Base-by-base conservation (phyloP, 1,140 invertebrate genomes). In the Pseudomyrmex concolor region DNA sequence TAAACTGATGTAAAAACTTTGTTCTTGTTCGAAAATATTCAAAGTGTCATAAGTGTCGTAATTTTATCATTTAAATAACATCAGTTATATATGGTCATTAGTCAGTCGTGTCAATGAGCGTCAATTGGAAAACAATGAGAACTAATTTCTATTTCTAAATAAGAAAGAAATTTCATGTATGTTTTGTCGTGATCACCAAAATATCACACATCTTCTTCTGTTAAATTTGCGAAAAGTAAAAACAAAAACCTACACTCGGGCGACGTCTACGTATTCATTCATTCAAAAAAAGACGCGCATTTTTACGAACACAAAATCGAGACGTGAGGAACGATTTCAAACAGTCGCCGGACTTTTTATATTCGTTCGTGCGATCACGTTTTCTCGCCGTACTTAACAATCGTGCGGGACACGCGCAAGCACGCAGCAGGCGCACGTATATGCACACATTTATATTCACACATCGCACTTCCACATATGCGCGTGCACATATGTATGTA, bases 391-490 rank as follows among this genome's bases (percentile, higher is more conserved):
- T 48, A 59, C 34, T 34, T 34, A 7, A 34, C 54, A 8, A 15
- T 80, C 19, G 17, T 55, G 72, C 19, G 54, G 55, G 34, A 80
- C 43, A 59, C 43, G n/a, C 54, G 12, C 45, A 51, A 4, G 34
- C 22, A 81, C 55, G 48, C 45, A 43, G 45, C 45, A 68, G 13
- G 64, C 34, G 34, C 34, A 7, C 34, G 34, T 34, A 34, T 34
- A 34, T 7, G 34, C 34, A 72, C 25, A 68, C 7, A 19, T 17
- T 67, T 19, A 50, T 15, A 59, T 12, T n/a, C n/a, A 22, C 22
- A 34, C 34, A 34, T 34, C 34, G 34, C 34, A 34, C 34, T 34
- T 34, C 34, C 34, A 34, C 34, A 34, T 34, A 34, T 34, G 34
- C 34, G 34, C 34, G 34, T 34, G 34, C 34, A 34, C 34, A 34